These are phyloP conservation scores for Cotesia congregata DNA, from an alignment of 2,888 invertebrate genomes.

Conservation along the genomic window DNA sequence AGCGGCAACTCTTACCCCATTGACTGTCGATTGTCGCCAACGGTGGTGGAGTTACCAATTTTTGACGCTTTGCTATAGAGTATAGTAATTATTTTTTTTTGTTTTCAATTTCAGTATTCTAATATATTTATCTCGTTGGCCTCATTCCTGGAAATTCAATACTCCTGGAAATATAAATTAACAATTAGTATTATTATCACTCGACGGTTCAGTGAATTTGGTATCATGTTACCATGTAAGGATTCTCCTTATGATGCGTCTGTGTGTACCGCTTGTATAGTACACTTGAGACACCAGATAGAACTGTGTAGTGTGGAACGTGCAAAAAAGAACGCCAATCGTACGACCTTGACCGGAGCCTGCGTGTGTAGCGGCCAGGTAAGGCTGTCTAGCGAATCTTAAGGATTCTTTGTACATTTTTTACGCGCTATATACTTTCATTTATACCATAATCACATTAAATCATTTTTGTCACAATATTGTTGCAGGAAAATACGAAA, in stretches of 20 bases:
- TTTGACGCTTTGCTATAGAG: slow-evolving; percentile 64
- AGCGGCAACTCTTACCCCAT: slow-evolving; percentile 84
- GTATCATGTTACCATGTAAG: background rate
- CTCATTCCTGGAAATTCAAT: background rate
- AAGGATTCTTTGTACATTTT: slow-evolving; percentile 44
- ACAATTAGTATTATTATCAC: slow-evolving; percentile 14
- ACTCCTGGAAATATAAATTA: background rate
- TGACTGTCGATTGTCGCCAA: slow-evolving; percentile 79
- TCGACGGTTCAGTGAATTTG: background rate
- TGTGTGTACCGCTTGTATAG: background rate
- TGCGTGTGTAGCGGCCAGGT: slow-evolving; percentile 61
- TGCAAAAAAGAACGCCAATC: slow-evolving; percentile 61
- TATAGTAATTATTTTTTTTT: no score
- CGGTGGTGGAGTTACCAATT: slow-evolving; percentile 90
- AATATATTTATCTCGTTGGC: slow-evolving; percentile 20
- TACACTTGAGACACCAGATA: slow-evolving; percentile 58
- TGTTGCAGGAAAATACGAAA: background rate
- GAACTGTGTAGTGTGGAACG: slow-evolving; percentile 59
- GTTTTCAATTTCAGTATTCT: background rate
- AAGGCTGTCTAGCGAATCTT: slow-evolving; percentile 52
- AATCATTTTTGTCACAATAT: background rate
- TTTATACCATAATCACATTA: slow-evolving; percentile 21
- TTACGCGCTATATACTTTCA: slow-evolving; percentile 17
- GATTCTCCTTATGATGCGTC: slow-evolving; percentile 9
- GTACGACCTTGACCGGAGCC: slow-evolving; percentile 68